phyloP scores from a whole-genome alignment of 2,888 invertebrate species.

The Paralinhomoeus sp. region DNA sequence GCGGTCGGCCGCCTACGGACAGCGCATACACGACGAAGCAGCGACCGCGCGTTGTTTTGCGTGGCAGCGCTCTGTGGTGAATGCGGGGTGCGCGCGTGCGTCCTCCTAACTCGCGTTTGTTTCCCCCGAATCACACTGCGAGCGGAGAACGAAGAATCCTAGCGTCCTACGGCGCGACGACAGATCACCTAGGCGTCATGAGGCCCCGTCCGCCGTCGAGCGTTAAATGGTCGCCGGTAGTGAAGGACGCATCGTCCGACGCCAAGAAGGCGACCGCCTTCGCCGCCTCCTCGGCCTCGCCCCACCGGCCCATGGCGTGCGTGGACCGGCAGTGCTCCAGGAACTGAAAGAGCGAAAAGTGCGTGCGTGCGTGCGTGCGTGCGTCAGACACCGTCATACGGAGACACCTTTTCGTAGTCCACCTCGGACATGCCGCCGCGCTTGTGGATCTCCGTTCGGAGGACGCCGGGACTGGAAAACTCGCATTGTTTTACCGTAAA shows the following conservation, averaged over 20 bases:
- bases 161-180: not conserved
- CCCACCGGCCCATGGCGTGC: conserved; percentile 42
- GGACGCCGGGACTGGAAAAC: conserved; percentile 75
- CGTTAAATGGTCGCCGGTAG: conserved; percentile 64
- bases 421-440: conserved; percentile 60
- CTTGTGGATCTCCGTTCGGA: conserved; percentile 61
- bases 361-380: not conserved
- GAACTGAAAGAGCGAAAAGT: conserved; percentile 35
- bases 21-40: too few species aligned
- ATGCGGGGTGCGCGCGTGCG: too few species aligned
- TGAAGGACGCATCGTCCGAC: conserved; percentile 57
- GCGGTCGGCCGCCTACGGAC: too few species aligned
- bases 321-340: conserved; percentile 59
- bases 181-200: conserved; percentile 2
- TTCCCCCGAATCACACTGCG: too few species aligned
- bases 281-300: conserved; percentile 41
- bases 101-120: too few species aligned
- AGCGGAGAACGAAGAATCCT: too few species aligned
- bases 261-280: conserved; percentile 71
- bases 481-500: too few species aligned
- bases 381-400: not conserved
- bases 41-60: too few species aligned
- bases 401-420: conserved; percentile 42
- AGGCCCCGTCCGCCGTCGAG: conserved; percentile 58
- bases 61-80: too few species aligned